Evolutionary conservation across 2,113 vertebrate genomes (phyloP), one percentile per base, ranked within the genome.

Genomic region (Haemorhous mexicanus): DNA sequence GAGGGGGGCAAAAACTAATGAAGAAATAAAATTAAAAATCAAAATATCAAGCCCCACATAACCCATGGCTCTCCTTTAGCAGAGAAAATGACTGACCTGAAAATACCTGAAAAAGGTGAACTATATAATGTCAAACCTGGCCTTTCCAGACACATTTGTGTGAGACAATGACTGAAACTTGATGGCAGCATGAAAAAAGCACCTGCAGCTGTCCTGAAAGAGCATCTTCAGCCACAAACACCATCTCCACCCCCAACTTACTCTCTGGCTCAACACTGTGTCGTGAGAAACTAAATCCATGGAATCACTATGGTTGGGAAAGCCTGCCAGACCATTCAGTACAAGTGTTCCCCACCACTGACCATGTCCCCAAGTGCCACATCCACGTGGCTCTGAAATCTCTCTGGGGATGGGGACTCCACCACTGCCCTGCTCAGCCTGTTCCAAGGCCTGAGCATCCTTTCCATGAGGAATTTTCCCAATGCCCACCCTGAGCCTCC

Each of bases 51-150:
- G 30, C 20, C 11, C 8, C 24, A 16, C 11, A 8, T 12, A 74
- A 39, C 21, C 59, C 5, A 2, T 1, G 7, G 20, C 30, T 64
- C 56, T 70, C 11, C 4, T 47, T 52, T 18, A n/a, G 32, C 16
- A 59, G 62, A 35, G 23, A 30, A 19, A 33, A 78, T 2, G 5
- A 11, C 16, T 39, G 84, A 20, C 22, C 41, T 56, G 62, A 67
- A 56, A 67, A 37, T 37, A 69, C 10, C 26, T 33, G 39, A 18
- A 14, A 24, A 74, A 72, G 32, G 4, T 13, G 22, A 82, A 10
- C 13, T 18, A 0, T 1, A 0, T 2, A 2, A 13, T 18, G 55
- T 9, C 67, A 28, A 44, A 37, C 7, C 33, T 30, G 58, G 41
- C 28, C 56, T 30, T 18, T 4, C 13, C 30, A 26, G 10, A 6